Evolutionary conservation across 2,888 invertebrate genomes (phyloP), one percentile per base, ranked within the genome.

Genomic region (Carcina quercana): DNA sequence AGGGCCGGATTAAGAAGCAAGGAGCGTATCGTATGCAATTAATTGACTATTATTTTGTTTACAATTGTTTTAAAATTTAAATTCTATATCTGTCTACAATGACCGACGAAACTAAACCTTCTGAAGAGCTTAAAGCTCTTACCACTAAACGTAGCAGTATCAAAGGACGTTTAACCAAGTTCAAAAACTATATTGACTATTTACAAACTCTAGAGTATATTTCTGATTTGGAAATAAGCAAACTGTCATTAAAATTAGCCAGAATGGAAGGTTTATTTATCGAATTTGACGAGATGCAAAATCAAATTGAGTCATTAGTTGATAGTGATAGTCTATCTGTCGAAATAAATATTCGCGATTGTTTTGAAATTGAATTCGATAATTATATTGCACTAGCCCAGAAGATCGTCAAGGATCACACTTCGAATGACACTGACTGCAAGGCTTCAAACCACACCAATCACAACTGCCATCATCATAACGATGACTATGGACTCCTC

Each of bases 311-410:
- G 14, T 14, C 22, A 25, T 28, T 39, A 11, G n/a, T 42, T 5
- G 32, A 29, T 29, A 5, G 32, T 5, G 30, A 30, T 2, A 37
- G 34, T 25, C 10, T 42, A n/a, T 5, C 5, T 1, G 17, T 10
- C 3, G 42, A 47, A 29, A 35, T 44, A 15, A 38, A 44, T 21
- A 41, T 40, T 8, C 28, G 42, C 0, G 45, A 45, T 5, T 24
- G 5, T 10, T 38, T 47, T 35, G 46, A 48, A 27, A 20, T 17
- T 0, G 32, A 38, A 0, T 31, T 39, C n/a, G 26, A 35, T 20
- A 10, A 8, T 2, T 32, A 31, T 22, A 43, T 45, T 1, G 45
- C 44, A 0, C 35, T 30, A 2, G 43, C 46, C 2, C 41, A 43
- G 11, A 33, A 5, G 5, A 32, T 48, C 21, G 11, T 42, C 2